Evolutionary conservation across 1,140 invertebrate species (phyloP), one percentile per base, ranked within the genome.

Genomic region (Gryllus bimaculatus): DNA sequence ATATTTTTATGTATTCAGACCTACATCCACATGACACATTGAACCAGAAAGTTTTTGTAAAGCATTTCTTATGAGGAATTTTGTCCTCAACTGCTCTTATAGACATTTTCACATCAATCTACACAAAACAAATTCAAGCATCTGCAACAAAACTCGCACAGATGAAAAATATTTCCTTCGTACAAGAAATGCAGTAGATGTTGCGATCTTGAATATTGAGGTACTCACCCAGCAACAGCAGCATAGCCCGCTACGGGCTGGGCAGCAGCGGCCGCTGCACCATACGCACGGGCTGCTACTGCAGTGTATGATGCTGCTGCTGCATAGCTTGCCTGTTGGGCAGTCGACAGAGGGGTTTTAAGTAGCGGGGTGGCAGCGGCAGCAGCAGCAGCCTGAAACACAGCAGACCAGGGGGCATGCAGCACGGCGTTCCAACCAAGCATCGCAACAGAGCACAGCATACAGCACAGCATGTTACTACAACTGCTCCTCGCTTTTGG

Each of bases 231-330:
- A 81, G 92, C 91, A 78, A 92, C 90, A 82, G 90, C 88, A 78
- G 90, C 90, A 83, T 88, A 88, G 81, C 86, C 85, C 26, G 87
- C 87, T 21, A 88, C 87, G n/a, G 86, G 84, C 66, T 84, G 83
- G 39, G 92, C 90, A 81, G 92, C 90, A 81, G 91, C 91, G 81
- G 90, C 90, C 81, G 91, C 90, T 83, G 89, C 89, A 73, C 87
- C 87, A 81, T 93, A 92, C 81, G 92, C 91, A 82, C 93, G 87
- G 75, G 93, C 93, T 76, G 94, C 93, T 74, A 93, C 94, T 54
- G 94, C 92, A 77, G 93, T 93, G 83, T 94, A 94, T 73, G 91
- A 92, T 48, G 94, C 94, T 81, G 93, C 94, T 82, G 93, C 93
- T 84, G 92, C 94, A 86, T 93, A 93, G 81, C 90, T 92, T 81